Evolutionary conservation across 64 coral and sea anemone genomes (phyloP).

Genomic region (Pocillopora damicornis): DNA sequence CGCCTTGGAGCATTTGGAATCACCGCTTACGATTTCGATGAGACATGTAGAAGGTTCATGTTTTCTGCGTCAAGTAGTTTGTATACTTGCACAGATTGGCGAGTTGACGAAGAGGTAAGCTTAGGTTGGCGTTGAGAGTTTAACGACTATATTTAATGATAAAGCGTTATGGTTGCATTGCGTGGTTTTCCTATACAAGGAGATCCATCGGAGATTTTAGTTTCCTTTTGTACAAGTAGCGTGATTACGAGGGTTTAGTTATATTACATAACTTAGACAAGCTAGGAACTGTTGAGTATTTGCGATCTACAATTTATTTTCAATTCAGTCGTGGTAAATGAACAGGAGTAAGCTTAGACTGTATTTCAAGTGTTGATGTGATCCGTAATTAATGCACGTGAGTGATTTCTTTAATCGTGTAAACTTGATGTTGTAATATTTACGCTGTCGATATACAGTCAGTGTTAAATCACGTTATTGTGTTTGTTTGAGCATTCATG

Average conservation of each 20-base stretch:
- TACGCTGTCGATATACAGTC: too few relatives aligned
- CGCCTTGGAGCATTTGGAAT: conserved; percentile 92
- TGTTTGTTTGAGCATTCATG: too few relatives aligned
- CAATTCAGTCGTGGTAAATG: background rate
- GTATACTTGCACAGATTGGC: conserved; percentile 71
- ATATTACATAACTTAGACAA: too few relatives aligned
- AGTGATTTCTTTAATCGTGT: background rate
- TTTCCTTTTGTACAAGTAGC: background rate
- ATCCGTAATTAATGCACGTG: background rate
- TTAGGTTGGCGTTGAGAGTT: too few relatives aligned
- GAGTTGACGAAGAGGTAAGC: conserved; percentile 28
- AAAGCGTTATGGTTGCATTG: background rate
- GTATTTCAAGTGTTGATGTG: background rate
- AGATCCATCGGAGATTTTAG: background rate
- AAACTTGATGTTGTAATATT: background rate
- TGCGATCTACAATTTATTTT: background rate
- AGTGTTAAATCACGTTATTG: too few relatives aligned
- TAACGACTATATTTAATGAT: background rate
- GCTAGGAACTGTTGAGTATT: too few relatives aligned
- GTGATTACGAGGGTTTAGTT: background rate
- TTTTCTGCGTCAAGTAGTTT: conserved; percentile 89
- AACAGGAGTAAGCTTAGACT: background rate
- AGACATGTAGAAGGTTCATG: conserved; percentile 72
- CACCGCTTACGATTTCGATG: conserved; percentile 92
- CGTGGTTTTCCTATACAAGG: background rate